phyloP scores from a whole-genome alignment of 2,797 vertebrate species.

The Sylvia borin region DNA sequence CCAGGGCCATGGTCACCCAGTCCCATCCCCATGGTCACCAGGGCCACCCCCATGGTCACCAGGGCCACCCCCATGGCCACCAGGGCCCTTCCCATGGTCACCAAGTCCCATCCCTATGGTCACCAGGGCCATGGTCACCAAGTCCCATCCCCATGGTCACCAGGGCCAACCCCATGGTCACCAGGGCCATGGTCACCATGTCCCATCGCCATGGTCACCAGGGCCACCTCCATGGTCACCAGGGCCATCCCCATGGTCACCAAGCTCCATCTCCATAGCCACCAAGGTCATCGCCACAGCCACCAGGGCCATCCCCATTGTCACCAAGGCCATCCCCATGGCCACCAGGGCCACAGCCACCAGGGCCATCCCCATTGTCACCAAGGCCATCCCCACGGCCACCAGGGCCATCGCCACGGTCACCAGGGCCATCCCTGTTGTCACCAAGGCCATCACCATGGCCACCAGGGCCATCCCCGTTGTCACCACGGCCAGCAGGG shows the following conservation, averaged over 20 bases:
- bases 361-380: neutral
- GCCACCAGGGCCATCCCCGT: neutral
- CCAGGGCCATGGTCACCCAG: too few relatives aligned
- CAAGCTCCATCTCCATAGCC: too few relatives aligned
- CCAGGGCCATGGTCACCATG: neutral
- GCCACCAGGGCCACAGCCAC: neutral
- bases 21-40: neutral
- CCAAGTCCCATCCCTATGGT: too few relatives aligned
- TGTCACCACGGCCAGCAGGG: neutral
- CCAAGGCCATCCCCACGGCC: too few relatives aligned
- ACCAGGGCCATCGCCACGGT: neutral
- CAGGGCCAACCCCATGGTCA: neutral
- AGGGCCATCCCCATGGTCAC: neutral
- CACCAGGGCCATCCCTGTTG: neutral
- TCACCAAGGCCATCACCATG: too few relatives aligned
- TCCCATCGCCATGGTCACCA: neutral
- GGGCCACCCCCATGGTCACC: neutral
- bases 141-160: neutral
- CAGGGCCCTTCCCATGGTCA: rapidly evolving
- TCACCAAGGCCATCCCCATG: neutral
- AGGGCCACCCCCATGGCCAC: too few relatives aligned
- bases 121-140: neutral
- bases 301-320: too few relatives aligned
- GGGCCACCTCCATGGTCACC: neutral
- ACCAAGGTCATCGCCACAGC: neutral